A percentile compares a stretch with the other conserved stretches of the same genome.
Evolutionary conservation across 2,888 invertebrate genomes (phyloP).

Genomic region (Tipula unca): DNA sequence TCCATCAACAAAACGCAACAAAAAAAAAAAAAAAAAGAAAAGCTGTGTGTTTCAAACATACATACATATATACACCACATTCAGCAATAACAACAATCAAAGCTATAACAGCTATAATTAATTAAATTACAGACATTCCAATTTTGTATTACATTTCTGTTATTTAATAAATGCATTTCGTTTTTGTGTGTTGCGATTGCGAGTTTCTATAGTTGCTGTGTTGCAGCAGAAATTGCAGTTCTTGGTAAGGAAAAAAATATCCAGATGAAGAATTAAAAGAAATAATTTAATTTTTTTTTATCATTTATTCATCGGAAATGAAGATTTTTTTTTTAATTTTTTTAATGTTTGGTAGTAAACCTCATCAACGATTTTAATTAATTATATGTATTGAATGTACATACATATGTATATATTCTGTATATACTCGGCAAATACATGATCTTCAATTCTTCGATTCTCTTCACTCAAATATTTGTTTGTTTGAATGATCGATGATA

Average conservation of each 20-base stretch:
- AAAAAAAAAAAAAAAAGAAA: too few species aligned
- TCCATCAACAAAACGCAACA: background rate
- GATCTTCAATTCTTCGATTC: constrained; percentile 14
- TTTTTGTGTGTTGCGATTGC: constrained; percentile 14
- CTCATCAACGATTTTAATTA: constrained; percentile 14
- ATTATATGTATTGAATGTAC: background rate
- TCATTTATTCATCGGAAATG: constrained; percentile 18
- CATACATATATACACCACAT: background rate
- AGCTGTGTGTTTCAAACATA: background rate
- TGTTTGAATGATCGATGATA: constrained; percentile 14
- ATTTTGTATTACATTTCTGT: constrained; percentile 15
- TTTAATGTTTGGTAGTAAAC: constrained; percentile 14
- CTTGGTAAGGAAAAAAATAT: background rate
- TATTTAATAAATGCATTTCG: constrained; percentile 8
- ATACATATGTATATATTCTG: too few species aligned
- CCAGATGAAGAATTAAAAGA: constrained; percentile 8
- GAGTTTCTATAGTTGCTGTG: background rate
- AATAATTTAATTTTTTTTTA: background rate
- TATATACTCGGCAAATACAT: background rate
- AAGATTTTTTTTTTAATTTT: constrained; percentile 8
- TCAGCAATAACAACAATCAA: constrained; percentile 14
- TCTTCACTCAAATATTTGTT: constrained; percentile 14
- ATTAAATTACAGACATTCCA: constrained; percentile 20
- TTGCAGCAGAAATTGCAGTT: background rate
- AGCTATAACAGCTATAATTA: constrained; percentile 18